Base-by-base conservation (phyloP, 2,797 vertebrate genomes). In the Eremophila alpestris region DNA sequence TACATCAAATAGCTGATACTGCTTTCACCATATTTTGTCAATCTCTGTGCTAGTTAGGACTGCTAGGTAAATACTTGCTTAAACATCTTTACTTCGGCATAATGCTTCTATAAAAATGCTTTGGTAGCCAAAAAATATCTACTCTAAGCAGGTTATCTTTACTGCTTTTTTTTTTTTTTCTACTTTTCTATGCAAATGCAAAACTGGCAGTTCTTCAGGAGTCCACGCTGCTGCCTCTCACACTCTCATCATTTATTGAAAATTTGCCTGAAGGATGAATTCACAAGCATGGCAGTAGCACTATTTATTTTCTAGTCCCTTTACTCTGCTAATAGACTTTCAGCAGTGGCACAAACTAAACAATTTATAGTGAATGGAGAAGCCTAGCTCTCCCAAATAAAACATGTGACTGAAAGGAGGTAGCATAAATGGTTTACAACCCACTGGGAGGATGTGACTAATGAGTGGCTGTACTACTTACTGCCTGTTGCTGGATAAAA, bases 201-300 rank as follows among this genome's bases (percentile, higher is more conserved):
- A 84, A 93, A 65, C 40, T 34, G 32, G 56, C 45, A 81, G 34
- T 43, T 92, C 73, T 91, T 86, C 63, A 82, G 51, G 49, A 78
- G 16, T 71, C 32, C 84, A 34, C 52, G 38, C 26, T 89, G 54
- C 38, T 93, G 58, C n/a, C 36, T 87, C 52, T 82, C 86, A 79
- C 29, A 65, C 59, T 76, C 64, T 95, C 65, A 86, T 94, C 17
- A 87, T 90, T 94, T 94, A 93, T 90, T 95, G 76, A 96, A 93
- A 92, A 86, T 54, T 40, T 90, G 73, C 79, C 84, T 81, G 74
- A 84, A 96, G 88, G 51, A 32, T 86, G 71, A 86, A 73, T 77
- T 88, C 60, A 71, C 43, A 74, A 56, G 30, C 46, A 77, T 58
- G 41, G 27, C 51, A 94, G 38, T 23, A 68, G 64, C 64, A 52